Evolutionary conservation across 2,888 invertebrate genomes (phyloP), one percentile per base, ranked within the genome.

Genomic region (Argyresthia albistria): DNA sequence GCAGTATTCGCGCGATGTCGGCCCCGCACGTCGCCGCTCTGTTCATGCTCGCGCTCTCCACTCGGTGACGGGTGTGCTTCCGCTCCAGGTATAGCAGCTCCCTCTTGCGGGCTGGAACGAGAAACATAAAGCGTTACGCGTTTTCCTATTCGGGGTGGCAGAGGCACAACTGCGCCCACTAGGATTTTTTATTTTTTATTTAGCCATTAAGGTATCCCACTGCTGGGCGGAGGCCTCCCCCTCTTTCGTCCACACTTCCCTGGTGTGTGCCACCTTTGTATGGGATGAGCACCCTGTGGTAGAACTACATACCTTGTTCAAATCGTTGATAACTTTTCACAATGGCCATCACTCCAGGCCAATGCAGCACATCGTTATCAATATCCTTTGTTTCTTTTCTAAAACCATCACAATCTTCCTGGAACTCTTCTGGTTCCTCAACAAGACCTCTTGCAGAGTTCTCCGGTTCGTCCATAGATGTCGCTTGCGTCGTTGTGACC

Each of bases 281-380:
- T n/a, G n/a, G n/a, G n/a, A n/a, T n/a, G n/a, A n/a, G n/a, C n/a
- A n/a, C n/a, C n/a, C n/a, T n/a, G n/a, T n/a, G n/a, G n/a, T n/a
- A 25, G 25, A 36, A 15, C 37, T 11, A 15, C 16, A 64, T 73
- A 91, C 91, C 90, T 78, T 76, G 73, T 56, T 87, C 86, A 68
- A 82, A 89, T 58, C 80, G 80, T 60, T 76, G 86, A 64, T 89
- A 91, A 43, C 80, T 82, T 58, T 76, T 83, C 54, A 86, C 71
- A n/a, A 90, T 62, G 8, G 76, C 76, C 46, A 89, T 79, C 6
- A 89, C 61, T 0, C 89, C 89, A 0, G 88, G 81, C 90, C 90
- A 90, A 37, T 65, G 62, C 11, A 62, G 55, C 1, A 53, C 39
- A 9, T 36, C 16, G 10, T 35, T 12, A 10, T 11, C 10, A 25